These are phyloP conservation scores for Polypedilum vanderplanki DNA, from an alignment of 1,140 invertebrate species.

Conservation along the genomic window DNA sequence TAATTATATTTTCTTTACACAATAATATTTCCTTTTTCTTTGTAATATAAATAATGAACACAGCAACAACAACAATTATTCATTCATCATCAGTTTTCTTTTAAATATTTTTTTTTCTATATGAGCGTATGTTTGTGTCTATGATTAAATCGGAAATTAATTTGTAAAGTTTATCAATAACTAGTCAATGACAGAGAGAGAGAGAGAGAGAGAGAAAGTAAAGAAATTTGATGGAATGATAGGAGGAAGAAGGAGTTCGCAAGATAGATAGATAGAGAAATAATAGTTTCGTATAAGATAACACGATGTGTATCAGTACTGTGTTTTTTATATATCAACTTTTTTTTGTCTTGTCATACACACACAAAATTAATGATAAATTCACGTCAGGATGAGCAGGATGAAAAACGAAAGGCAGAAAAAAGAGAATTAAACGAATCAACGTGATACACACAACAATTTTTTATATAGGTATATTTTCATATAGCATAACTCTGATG, in stretches of 20 bases:
- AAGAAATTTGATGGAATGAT: too few species aligned
- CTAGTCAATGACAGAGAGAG: too few species aligned
- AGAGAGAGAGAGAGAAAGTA: too few species aligned
- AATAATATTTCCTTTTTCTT: not conserved
- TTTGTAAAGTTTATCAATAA: too few species aligned
- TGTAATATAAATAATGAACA: not conserved
- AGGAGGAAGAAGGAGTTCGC: too few species aligned
- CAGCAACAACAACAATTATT: constrained; percentile 12
- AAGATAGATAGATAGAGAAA: too few species aligned
- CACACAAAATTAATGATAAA: not conserved
- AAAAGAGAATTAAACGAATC: not conserved
- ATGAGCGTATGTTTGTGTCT: too few species aligned
- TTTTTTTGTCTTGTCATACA: not conserved
- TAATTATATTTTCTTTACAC: constrained; percentile 1
- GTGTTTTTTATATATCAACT: too few species aligned
- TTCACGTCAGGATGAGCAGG: not conserved
- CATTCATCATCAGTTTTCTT: not conserved
- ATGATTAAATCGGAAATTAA: too few species aligned
- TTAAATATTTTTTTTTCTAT: not conserved
- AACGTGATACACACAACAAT: not conserved
- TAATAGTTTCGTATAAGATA: too few species aligned
- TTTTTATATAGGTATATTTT: not conserved
- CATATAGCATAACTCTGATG: not conserved
- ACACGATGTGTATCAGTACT: too few species aligned
- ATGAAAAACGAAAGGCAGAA: not conserved